Evolutionary conservation across 2,797 vertebrate genomes (phyloP).

Genomic region (Arremon brunneinucha): DNA sequence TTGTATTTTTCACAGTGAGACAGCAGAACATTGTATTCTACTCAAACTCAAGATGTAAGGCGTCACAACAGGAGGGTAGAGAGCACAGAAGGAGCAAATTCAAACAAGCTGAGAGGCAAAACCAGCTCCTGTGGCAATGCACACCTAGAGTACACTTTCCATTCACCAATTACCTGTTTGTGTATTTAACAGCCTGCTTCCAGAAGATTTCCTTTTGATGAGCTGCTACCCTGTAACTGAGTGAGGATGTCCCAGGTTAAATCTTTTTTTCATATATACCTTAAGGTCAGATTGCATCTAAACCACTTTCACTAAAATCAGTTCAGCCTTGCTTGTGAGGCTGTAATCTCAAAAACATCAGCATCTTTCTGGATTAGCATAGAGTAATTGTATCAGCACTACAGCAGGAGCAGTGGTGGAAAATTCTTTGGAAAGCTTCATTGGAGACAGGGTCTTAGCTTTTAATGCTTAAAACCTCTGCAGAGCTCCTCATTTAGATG

Average conservation of each 20-base stretch:
- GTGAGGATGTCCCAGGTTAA: not conserved
- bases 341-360: not conserved
- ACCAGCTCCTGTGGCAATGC: not conserved
- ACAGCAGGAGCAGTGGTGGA: not conserved
- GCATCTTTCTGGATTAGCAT: not conserved
- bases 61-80: not conserved
- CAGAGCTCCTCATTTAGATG: not conserved
- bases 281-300: not conserved
- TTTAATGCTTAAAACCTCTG: slow-evolving; percentile 23
- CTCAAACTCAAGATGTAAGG: not conserved
- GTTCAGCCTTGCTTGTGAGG: not conserved
- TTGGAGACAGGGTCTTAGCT: not conserved
- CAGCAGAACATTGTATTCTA: not conserved
- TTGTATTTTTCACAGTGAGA: not conserved
- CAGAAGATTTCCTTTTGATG: not conserved
- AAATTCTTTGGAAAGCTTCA: not conserved
- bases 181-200: not conserved
- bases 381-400: not conserved
- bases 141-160: not conserved
- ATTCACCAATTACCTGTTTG: not conserved
- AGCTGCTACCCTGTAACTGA: not conserved
- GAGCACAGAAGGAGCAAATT: not conserved
- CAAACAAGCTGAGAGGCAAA: not conserved
- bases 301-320: not conserved
- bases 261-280: not conserved